These are phyloP conservation scores for Podarcis raffonei DNA, from an alignment of 2,113 vertebrate species.

Conservation along the genomic window DNA sequence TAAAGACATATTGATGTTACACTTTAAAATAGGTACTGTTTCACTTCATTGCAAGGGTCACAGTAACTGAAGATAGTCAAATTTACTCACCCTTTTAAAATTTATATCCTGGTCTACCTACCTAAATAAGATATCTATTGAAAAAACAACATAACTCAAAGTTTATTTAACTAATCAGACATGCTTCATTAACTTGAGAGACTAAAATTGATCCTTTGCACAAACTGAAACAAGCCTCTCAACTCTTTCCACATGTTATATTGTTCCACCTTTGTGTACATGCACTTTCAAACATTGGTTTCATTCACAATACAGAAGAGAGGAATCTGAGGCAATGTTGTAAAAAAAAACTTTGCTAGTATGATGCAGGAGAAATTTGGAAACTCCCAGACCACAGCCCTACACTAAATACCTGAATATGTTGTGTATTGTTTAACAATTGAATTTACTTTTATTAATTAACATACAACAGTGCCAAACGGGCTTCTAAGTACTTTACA, in stretches of 20 bases:
- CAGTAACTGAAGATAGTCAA: neutral
- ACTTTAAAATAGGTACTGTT: no score
- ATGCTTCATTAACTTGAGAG: neutral
- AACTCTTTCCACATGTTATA: neutral
- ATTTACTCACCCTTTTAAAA: neutral
- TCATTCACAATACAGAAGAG: neutral
- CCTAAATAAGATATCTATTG: neutral
- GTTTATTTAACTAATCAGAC: neutral
- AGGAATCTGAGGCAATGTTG: neutral
- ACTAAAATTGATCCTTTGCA: neutral
- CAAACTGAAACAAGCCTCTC: neutral
- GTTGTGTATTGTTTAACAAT: neutral
- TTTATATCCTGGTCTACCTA: neutral
- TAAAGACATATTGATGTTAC: no score
- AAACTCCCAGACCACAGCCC: neutral
- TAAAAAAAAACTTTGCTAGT: neutral
- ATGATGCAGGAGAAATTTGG: neutral
- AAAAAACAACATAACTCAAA: neutral
- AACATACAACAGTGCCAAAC: no score
- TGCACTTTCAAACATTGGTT: neutral
- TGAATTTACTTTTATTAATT: neutral
- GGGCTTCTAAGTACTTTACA: no score
- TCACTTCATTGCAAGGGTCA: no score
- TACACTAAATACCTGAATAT: neutral
- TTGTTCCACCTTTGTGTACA: neutral